Conservation (phyloP, 92 coral and sea anemone species). For the Parazoanthus darwini region DNA sequence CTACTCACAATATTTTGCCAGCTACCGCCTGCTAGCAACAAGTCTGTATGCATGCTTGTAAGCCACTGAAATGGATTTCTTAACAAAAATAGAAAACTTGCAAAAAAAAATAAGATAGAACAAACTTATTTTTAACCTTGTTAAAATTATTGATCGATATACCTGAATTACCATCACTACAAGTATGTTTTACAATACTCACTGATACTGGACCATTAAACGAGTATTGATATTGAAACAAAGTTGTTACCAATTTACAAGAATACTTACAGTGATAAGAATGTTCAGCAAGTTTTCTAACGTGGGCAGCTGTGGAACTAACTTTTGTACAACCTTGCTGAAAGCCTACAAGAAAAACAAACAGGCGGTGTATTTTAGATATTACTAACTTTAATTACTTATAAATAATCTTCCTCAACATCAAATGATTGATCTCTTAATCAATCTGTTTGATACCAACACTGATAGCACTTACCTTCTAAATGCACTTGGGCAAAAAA, state of each 20-base stretch:
- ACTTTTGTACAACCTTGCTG: conserved; percentile 96
- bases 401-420: not conserved
- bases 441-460: too few species aligned
- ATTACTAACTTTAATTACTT: not conserved
- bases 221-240: not conserved
- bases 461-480: too few species aligned
- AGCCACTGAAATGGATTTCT: too few species aligned
- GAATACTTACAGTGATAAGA: conserved; percentile 81
- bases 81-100: too few species aligned
- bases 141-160: too few species aligned
- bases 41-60: too few species aligned
- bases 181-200: not conserved
- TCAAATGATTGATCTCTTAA: too few species aligned
- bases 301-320: conserved; percentile 94
- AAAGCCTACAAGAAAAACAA: conserved; percentile 68
- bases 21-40: too few species aligned
- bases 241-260: not conserved
- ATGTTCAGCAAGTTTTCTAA: conserved; percentile 94
- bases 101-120: too few species aligned
- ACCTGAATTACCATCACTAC: too few species aligned
- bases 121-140: too few species aligned
- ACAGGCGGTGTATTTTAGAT: not conserved
- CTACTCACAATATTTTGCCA: not conserved
- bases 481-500: too few species aligned
- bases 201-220: not conserved